Base-by-base conservation (phyloP, 2,113 vertebrate species). In the Castor canadensis region DNA sequence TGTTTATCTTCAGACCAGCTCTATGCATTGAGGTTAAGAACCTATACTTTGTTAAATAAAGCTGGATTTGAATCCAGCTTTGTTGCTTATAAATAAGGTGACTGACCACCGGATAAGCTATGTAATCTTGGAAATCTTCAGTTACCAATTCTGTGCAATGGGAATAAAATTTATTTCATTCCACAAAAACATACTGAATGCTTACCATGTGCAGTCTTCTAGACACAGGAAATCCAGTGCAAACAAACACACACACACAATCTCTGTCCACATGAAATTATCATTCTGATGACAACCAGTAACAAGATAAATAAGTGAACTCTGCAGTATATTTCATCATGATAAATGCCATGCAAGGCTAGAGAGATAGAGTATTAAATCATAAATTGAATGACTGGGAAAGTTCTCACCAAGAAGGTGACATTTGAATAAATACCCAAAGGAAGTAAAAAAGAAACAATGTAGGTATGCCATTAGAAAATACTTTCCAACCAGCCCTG, bases 1-100 rank as follows among this genome's bases (percentile, higher is more conserved):
- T 62, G 47, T 16, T 76, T 91, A 83, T 93, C 66, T 84, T 64
- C 43, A 94, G 10, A 94, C 79, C 10, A 93, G 43, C 52, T 82
- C 0, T 47, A 58, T 72, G 20, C 1, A 40, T 49, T 20, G 38
- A 71, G 49, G 38, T 88, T 85, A 97, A 96, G 67, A 92, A 82
- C 9, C 7, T 58, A 7, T 43, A n/a, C 20, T 86, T 79, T 56
- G 4, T 80, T 62, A 93, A 35, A 64, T 89, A 82, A 89, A 81
- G 10, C 4, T 5, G 0, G 35, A 6, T 73, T 76, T 84, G 73
- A 85, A 80, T 32, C 9, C 28, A 8, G 1, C 3, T 96, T 91
- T 87, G 62, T 83, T 56, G 62, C 13, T 93, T 83, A n/a, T n/a
- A n/a, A n/a, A 47, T 15, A 79, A 38, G 12, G 22, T 81, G 35